phyloP scores from a whole-genome alignment of 2,113 vertebrate genomes.

The Hylia prasina region DNA sequence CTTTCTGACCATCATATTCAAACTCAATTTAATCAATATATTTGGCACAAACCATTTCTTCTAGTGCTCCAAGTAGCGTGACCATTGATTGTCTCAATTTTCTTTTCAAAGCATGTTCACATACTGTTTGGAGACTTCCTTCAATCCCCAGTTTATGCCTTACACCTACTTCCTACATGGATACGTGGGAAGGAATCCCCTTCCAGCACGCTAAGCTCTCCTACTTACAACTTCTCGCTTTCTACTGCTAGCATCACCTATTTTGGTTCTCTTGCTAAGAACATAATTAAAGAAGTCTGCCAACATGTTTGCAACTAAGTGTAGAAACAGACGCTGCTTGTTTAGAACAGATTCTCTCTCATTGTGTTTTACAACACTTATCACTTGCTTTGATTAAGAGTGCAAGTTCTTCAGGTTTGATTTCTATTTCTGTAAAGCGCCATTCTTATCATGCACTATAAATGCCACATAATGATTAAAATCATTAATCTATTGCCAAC shows the following conservation, averaged over 20 bases:
- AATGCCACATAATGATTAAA: slow-evolving; percentile 10
- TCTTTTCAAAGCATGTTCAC: not conserved
- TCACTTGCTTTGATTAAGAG: not conserved
- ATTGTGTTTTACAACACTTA: not conserved
- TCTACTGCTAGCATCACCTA: not conserved
- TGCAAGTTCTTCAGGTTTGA: not conserved
- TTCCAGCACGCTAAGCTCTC: not conserved
- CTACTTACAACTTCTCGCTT: not conserved
- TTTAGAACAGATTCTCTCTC: not conserved
- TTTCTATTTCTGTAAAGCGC: not conserved
- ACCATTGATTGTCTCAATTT: not conserved
- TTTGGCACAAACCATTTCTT: not conserved
- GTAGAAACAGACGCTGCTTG: not conserved
- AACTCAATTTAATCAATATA: not conserved
- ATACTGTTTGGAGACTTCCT: not conserved
- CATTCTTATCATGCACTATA: not conserved
- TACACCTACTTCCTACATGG: not conserved
- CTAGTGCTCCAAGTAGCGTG: not conserved
- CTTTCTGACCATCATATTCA: not conserved
- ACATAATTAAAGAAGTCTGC: not conserved
- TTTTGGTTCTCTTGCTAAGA: not conserved
- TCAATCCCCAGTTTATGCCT: not conserved
- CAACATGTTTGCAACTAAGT: not conserved
- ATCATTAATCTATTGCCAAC: not conserved
- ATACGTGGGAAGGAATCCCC: not conserved